These are phyloP conservation scores for Silurus asotus DNA, from an alignment of 2,113 vertebrate genomes.

Conservation along the genomic window DNA sequence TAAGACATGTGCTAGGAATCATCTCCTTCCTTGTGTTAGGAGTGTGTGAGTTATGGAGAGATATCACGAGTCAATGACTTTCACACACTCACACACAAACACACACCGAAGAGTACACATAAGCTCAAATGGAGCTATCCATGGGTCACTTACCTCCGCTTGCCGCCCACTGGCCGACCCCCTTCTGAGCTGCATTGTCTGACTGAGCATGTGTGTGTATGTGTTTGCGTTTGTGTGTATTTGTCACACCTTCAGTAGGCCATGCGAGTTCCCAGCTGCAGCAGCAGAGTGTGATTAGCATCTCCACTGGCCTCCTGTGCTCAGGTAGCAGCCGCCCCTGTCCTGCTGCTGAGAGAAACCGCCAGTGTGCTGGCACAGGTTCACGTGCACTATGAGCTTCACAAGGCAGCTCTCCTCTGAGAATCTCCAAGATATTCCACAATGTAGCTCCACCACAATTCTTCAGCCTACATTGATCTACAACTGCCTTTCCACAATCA, in stretches of 20 bases:
- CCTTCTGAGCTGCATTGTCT: slow-evolving; percentile 71
- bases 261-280: slow-evolving; percentile 47
- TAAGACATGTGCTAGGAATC: slow-evolving; percentile 43
- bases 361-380: slow-evolving; percentile 19
- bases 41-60: slow-evolving; percentile 46
- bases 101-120: slow-evolving; percentile 59
- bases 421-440: not conserved
- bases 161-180: slow-evolving; percentile 64
- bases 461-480: slow-evolving; percentile 3
- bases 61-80: slow-evolving; percentile 47
- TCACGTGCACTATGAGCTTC: slow-evolving; percentile 5
- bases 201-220: slow-evolving; percentile 35
- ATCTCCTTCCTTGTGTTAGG: slow-evolving; percentile 49
- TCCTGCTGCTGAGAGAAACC: slow-evolving; percentile 37
- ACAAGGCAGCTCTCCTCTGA: not conserved
- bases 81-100: slow-evolving; percentile 40
- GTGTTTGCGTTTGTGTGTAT: slow-evolving; percentile 25
- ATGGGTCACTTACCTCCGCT: slow-evolving; percentile 73
- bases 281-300: slow-evolving; percentile 45
- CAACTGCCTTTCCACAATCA: not conserved
- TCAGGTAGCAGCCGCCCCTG: slow-evolving; percentile 39
- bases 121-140: slow-evolving; percentile 61
- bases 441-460: not conserved
- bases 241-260: slow-evolving; percentile 49
- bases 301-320: slow-evolving; percentile 47